Base-by-base conservation (phyloP, 2,113 vertebrate species). In the Phrynosoma blainvillii region DNA sequence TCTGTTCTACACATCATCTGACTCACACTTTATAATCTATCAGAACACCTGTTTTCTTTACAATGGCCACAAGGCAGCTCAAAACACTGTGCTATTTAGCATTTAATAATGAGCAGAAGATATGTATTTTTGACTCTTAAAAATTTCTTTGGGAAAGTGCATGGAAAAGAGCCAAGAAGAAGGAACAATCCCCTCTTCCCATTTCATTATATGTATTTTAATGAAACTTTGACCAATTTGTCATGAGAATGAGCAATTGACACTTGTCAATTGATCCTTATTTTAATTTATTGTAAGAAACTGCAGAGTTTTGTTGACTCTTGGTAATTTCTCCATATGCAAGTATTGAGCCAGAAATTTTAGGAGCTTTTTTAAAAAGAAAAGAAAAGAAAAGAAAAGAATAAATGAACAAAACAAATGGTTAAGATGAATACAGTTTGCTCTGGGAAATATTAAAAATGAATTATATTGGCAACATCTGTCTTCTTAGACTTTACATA, bases 31-130 rank as follows among this genome's bases (percentile, higher is more conserved):
- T 96, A 97, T 97, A 97, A 97, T 97, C 97, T 97, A 97, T 97
- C 96, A 96, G 97, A 97, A 97, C 97, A 97, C 97, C 97, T 97
- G 97, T 97, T 97, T 97, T 97, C 97, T 97, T 97, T 97, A 97
- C 97, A 97, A 97, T 97, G 96, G 97, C 97, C 97, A 97, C 96
- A 94, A 97, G 97, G 97, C 97, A 97, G 96, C 97, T 97, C 96
- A 97, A 97, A 97, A 97, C 97, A 97, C 96, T 97, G 94, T 96
- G 97, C 96, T 97, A 96, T 97, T 97, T 97, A 97, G 96, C 97
- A 97, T 97, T 97, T 97, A 97, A 97, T 97, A 97, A 97, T 97
- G 96, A 97, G 96, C 96, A 95, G 91, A 94, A 97, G 97, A 97
- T 97, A 97, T 96, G 95, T 97, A 97, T 97, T 97, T 97, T 97